These are phyloP conservation scores for Camponotus floridanus DNA, from an alignment of 1,140 invertebrate species.

Conservation along the genomic window DNA sequence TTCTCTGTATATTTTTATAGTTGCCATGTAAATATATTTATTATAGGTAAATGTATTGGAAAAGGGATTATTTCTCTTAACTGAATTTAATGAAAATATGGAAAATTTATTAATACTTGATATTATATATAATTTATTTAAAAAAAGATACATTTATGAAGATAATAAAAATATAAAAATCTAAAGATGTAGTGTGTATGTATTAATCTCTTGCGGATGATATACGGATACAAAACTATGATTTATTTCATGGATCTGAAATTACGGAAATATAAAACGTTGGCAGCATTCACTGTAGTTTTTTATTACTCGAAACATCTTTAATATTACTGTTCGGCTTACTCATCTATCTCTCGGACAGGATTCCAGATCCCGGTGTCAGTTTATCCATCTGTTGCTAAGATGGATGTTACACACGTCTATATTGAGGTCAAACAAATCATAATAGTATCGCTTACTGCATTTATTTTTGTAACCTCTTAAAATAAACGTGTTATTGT, in stretches of 20 bases:
- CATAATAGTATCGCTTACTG: slow-evolving; percentile 40
- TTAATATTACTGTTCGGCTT: slow-evolving; percentile 59
- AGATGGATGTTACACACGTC: slow-evolving; percentile 56
- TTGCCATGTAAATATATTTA: too few relatives aligned
- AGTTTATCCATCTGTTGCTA: slow-evolving; percentile 61
- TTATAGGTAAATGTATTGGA: too few relatives aligned
- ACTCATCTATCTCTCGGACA: slow-evolving; percentile 54
- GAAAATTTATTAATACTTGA: too few relatives aligned
- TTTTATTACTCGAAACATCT: slow-evolving; percentile 56
- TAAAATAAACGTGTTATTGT: not conserved
- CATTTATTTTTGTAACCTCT: slow-evolving; percentile 10
- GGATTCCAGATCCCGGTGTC: slow-evolving; percentile 57
- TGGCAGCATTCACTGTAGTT: slow-evolving; percentile 34
- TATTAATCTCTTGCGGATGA: slow-evolving; percentile 30
- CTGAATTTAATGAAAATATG: too few relatives aligned
- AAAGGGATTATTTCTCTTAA: too few relatives aligned
- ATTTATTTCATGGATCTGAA: slow-evolving; percentile 50
- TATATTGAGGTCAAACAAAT: slow-evolving; percentile 58
- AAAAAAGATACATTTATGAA: not conserved
- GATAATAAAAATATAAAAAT: not conserved
- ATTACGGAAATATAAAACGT: slow-evolving; percentile 55
- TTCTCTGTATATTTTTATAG: too few relatives aligned
- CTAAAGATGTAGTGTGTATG: not conserved
- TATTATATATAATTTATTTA: too few relatives aligned
- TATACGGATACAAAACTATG: slow-evolving; percentile 36